phyloP scores from a whole-genome alignment of 2,797 vertebrate genomes.

The Delichon dasypus region DNA sequence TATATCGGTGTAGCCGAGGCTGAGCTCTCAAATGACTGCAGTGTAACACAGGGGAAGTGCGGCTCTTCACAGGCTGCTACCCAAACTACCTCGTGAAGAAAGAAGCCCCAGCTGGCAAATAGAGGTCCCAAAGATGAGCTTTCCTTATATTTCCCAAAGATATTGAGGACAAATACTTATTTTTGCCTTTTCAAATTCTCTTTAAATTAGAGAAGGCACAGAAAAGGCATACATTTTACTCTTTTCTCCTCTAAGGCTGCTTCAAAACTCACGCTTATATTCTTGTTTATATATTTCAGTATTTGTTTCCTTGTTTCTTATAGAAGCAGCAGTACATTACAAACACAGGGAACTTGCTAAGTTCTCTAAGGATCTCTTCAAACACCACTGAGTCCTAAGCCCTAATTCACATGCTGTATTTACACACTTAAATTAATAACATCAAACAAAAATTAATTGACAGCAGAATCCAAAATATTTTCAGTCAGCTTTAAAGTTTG shows the following conservation, averaged over 20 bases:
- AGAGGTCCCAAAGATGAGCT: not conserved
- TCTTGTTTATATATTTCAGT: not conserved
- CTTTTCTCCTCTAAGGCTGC: not conserved
- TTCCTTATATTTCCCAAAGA: not conserved
- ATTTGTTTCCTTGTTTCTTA: not conserved
- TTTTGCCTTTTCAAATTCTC: not conserved
- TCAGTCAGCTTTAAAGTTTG: not conserved
- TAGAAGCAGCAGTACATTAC: not conserved
- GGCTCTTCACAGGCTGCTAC: not conserved
- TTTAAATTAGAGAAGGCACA: not conserved
- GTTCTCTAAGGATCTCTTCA: not conserved
- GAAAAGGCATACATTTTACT: not conserved
- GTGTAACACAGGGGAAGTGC: not conserved
- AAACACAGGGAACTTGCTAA: not conserved
- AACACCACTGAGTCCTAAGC: not conserved
- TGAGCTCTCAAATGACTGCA: not conserved
- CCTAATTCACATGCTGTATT: not conserved
- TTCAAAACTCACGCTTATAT: not conserved
- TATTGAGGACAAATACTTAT: not conserved
- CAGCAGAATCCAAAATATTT: not conserved
- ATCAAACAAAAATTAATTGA: not conserved
- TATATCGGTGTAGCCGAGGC: accelerated
- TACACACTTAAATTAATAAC: not conserved
- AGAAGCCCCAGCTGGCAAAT: not conserved
- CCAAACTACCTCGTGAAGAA: not conserved